Conservation (phyloP, 1,140 invertebrate genomes). For the Andricus grossulariae region DNA sequence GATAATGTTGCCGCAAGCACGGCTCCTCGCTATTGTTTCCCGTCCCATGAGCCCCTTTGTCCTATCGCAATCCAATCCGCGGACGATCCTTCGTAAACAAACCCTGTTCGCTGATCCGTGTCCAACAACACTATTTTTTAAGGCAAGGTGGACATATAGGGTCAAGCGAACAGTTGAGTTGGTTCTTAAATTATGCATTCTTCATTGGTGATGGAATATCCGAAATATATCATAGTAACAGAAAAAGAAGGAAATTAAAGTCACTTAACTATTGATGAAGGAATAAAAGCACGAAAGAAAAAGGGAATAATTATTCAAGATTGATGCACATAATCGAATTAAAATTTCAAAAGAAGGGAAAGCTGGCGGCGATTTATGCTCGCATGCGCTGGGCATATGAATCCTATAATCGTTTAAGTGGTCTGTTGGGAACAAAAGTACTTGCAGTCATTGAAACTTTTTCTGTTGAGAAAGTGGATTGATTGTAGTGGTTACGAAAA, state of each 20-base stretch:
- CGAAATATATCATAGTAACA: too few species aligned
- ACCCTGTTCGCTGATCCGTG: constrained; percentile 1
- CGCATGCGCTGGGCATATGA: neutral
- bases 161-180: too few species aligned
- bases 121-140: neutral
- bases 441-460: constrained; percentile 21
- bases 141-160: neutral
- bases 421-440: constrained; percentile 1
- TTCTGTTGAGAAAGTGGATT: neutral
- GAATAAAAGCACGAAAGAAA: neutral
- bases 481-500: neutral
- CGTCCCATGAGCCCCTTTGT: constrained; percentile 47
- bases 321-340: neutral
- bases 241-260: too few species aligned
- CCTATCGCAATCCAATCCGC: constrained; percentile 61
- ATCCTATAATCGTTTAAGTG: constrained; percentile 13
- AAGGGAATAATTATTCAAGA: neutral
- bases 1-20: constrained; percentile 77
- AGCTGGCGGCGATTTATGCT: constrained; percentile 3
- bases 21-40: constrained; percentile 57
- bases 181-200: too few species aligned
- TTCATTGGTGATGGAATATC: too few species aligned
- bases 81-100: constrained; percentile 57
- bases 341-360: constrained; percentile 4
- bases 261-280: neutral